Evolutionary conservation across 2,888 invertebrate species (phyloP).

Genomic region (Polymixis flavicincta): DNA sequence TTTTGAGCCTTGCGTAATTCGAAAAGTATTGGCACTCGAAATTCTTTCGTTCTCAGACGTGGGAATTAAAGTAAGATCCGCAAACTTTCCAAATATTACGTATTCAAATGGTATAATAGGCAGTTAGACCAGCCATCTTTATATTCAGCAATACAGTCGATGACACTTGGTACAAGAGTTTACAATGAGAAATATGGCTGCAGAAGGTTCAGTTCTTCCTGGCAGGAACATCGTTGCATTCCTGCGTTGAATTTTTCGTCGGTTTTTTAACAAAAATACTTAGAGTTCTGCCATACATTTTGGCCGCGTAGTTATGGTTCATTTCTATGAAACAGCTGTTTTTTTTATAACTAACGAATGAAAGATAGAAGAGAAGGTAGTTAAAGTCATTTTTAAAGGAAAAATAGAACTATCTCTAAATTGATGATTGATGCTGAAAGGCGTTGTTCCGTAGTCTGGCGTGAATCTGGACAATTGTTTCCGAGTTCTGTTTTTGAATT

Average conservation of each 20-base stretch:
- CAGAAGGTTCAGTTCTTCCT: constrained; percentile 16
- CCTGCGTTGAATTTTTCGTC: no score
- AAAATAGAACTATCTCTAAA: neutral
- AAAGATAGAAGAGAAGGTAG: neutral
- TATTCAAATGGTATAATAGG: constrained; percentile 41
- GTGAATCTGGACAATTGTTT: neutral
- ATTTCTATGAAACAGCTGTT: no score
- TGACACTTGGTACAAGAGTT: constrained; percentile 12
- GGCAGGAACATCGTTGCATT: no score
- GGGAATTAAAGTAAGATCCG: constrained; percentile 52
- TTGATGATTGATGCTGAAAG: neutral
- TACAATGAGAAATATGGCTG: neutral
- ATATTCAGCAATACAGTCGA: constrained; percentile 33
- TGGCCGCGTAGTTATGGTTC: no score
- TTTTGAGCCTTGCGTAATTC: constrained; percentile 9
- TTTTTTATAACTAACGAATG: neutral
- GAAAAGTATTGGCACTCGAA: constrained; percentile 23
- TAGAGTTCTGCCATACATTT: no score
- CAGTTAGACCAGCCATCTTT: constrained; percentile 31
- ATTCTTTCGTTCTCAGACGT: constrained; percentile 43
- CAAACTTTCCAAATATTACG: constrained; percentile 59
- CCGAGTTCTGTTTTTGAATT: neutral
- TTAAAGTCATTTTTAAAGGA: neutral
- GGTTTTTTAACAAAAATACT: no score
- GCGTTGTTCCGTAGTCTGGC: neutral